These are phyloP conservation scores for Dromaius novaehollandiae DNA, from an alignment of 2,113 vertebrate species.

Conservation along the genomic window DNA sequence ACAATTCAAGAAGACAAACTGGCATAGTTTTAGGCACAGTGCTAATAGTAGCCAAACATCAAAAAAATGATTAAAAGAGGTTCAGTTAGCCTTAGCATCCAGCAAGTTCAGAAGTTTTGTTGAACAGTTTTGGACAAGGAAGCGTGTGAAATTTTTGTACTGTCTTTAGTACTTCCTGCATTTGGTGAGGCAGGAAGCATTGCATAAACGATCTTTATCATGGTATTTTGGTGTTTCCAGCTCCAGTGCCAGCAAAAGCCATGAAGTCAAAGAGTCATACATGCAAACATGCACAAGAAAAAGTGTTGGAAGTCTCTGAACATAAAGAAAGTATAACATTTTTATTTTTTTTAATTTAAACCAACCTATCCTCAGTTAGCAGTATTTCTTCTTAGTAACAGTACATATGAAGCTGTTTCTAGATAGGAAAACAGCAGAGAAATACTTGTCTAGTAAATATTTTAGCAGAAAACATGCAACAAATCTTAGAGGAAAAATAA, in stretches of 20 bases:
- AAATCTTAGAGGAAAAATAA: background rate
- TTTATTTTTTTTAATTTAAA: background rate
- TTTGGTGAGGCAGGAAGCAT: conserved; percentile 37
- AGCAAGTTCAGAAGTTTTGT: background rate
- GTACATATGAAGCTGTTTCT: background rate
- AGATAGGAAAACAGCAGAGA: background rate
- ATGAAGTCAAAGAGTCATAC: background rate
- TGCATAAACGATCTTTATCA: conserved; percentile 9
- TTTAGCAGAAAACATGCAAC: background rate
- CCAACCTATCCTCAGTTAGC: background rate
- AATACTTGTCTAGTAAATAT: conserved; percentile 10
- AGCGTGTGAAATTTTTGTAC: conserved; percentile 19
- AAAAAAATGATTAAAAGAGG: background rate
- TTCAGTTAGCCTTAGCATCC: background rate
- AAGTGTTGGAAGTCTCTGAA: background rate
- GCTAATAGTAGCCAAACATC: background rate
- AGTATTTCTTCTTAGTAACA: background rate
- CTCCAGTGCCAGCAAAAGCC: background rate
- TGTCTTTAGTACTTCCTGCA: conserved; percentile 48
- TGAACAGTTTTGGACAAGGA: conserved; percentile 5
- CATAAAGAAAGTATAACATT: background rate
- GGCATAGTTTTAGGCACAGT: background rate
- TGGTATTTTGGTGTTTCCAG: background rate
- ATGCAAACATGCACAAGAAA: background rate
- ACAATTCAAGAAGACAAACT: background rate